Percentiles rank a stretch among this genome's conserved stretches.
phyloP scores from a whole-genome alignment of 2,113 vertebrate genomes.

The Ceuthmochares aereus region DNA sequence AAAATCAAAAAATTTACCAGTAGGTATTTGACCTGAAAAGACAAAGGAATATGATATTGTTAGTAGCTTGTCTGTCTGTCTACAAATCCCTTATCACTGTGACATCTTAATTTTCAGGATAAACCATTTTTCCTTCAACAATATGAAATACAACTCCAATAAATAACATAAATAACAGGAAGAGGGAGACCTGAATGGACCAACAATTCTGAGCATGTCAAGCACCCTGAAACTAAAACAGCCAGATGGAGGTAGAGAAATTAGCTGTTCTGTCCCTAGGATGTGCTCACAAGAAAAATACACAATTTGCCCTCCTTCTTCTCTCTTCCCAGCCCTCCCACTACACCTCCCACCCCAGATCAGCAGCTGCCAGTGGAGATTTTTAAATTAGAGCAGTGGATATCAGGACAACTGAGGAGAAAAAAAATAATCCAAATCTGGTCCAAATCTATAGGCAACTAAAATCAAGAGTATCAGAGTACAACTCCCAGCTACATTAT shows the following conservation, averaged over 20 bases:
- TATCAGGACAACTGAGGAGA: not conserved
- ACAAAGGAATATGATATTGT: not conserved
- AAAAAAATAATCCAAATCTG: not conserved
- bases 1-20: not conserved
- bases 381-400: not conserved
- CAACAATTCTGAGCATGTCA: not conserved
- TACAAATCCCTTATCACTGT: not conserved
- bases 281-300: not conserved
- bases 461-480: not conserved
- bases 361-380: not conserved
- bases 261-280: not conserved
- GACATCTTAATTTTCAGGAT: not conserved
- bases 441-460: not conserved
- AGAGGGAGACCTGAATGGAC: not conserved
- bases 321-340: fast-evolving
- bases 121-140: not conserved
- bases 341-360: too few relatives aligned
- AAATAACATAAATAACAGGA: not conserved
- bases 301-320: not conserved
- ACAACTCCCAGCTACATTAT: not conserved
- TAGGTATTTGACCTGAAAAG: not conserved
- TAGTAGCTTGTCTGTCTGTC: not conserved
- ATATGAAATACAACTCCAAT: not conserved
- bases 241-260: not conserved
- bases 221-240: not conserved